Base-by-base conservation (phyloP, 2,888 invertebrate species). In the Pammene fasciana region DNA sequence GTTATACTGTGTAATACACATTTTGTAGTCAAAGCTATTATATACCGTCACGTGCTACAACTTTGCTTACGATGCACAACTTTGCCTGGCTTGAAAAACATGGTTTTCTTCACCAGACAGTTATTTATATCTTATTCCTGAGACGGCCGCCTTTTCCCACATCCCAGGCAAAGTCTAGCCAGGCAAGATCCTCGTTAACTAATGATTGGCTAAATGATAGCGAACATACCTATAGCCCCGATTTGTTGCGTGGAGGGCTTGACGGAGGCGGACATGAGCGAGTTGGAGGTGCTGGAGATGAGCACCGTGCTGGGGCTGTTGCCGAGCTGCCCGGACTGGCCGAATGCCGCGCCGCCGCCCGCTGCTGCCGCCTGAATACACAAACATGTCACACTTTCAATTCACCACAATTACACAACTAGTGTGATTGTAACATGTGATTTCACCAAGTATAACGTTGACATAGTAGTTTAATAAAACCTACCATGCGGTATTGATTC, bases 291-390 rank as follows among this genome's bases (percentile, higher is more conserved):
- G 73, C 97, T 96, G 48, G 97, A 97, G 75, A 97, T 97, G 78
- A 98, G 94, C 77, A 98, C 96, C 16, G 97, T 97, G 82, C 96
- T 97, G 61, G 97, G 97, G 86, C 96, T 97, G 83, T 95, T 97
- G 74, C 94, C 94, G 75, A 97, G 93, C 82, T 96, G 96, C 79
- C 96, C 97, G 62, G 96, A 96, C 83, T 97, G 97, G 16, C 96
- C 96, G 81, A 96, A 96, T 13, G 96, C 95, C 36, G 95, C 94
- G 54, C 94, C 95, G 70, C 94, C 93, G 18, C 93, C 94, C 6
- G 94, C 93, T 26, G 94, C 93, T 56, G 94, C 92, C 77, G 89
- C 86, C 87, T 77, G 70, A 48, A 61, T 71, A 74, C 48, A 36
- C 34, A 65, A 13, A 7, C 1, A 26, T 26, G 26, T 26, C 26